Evolutionary conservation across 1,140 invertebrate genomes (phyloP).

Genomic region (Maniola jurtina): DNA sequence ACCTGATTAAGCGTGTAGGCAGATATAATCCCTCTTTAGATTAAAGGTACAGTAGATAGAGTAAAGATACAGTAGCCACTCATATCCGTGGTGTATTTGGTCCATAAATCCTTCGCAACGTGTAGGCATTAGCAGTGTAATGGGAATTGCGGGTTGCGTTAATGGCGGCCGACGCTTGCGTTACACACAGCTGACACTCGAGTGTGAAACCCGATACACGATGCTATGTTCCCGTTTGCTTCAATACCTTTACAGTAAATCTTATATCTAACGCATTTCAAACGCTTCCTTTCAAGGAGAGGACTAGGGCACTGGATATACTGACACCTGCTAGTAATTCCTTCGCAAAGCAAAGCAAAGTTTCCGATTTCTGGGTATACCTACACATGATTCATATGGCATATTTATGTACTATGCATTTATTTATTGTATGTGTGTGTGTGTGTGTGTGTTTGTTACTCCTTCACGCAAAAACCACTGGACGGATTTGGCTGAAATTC

Average conservation of each 20-base stretch:
- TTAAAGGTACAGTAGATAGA: constrained; percentile 5
- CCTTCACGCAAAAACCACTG: too few species aligned
- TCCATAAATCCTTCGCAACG: constrained; percentile 24
- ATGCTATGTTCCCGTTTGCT: constrained; percentile 1
- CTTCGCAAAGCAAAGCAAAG: too few species aligned
- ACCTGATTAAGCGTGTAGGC: neutral
- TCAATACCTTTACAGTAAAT: neutral
- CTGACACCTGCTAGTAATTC: too few species aligned
- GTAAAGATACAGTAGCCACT: constrained; percentile 6
- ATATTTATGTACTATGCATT: too few species aligned
- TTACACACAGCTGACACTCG: constrained; percentile 25
- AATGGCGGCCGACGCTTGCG: constrained; percentile 26
- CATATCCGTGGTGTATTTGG: constrained; percentile 12
- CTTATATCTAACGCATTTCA: too few species aligned
- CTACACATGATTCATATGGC: too few species aligned
- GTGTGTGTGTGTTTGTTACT: too few species aligned
- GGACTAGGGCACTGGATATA: too few species aligned
- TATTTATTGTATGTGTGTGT: too few species aligned
- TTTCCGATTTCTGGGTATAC: too few species aligned
- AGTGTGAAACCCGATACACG: constrained; percentile 24
- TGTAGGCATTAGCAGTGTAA: constrained; percentile 26
- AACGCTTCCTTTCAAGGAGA: too few species aligned
- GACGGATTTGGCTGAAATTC: too few species aligned
- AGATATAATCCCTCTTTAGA: neutral
- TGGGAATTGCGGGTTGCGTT: constrained; percentile 27